Base-by-base conservation (phyloP, 2,888 invertebrate genomes). In the Hartigia nigra region DNA sequence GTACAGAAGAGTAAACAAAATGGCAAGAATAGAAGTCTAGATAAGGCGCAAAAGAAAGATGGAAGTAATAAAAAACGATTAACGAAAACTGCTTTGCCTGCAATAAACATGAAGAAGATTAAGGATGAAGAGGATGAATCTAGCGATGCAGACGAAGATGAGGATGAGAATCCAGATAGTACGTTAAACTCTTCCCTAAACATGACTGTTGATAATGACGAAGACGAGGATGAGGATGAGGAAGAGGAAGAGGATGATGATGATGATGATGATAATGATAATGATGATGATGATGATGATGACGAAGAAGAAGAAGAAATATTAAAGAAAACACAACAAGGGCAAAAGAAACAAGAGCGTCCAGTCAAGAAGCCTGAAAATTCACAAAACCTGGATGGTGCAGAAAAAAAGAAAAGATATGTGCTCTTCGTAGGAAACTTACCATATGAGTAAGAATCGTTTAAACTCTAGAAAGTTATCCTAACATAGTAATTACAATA, bases 371-470 rank as follows among this genome's bases (percentile, higher is more conserved):
- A 39, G 14, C 0, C 39, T 39, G 14, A 14, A 14, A 39, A 39
- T 1, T 14, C 14, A 39, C 5, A 39, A 39, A 39, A 39, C 14
- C 5, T 39, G 39, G 14, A 23, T 23, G 79, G 78, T 12, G 36
- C 70, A 1, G 78, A 77, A 3, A 89, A 88, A 74, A 88, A 88
- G 69, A 86, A 87, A 32, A 86, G 92, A 87, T 92, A 90, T 78
- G 91, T 92, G 69, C 85, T 93, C 12, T 93, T 92, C 81, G 91
- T 93, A 74, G 92, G 92, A 77, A 93, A 93, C 83, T 81, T 93
- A 74, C 90, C 93, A 11, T 92, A 86, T 80, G 88, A 89, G 91
- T 91, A 86, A 89, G 88, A 81, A 77, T 76, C 35, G 74, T 72
- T 72, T n/a, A 37, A 77, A 72, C 78, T 70, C 72, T 75, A 75